Evolutionary conservation across 2,113 vertebrate genomes (phyloP).

Genomic region (Oxyura jamaicensis): DNA sequence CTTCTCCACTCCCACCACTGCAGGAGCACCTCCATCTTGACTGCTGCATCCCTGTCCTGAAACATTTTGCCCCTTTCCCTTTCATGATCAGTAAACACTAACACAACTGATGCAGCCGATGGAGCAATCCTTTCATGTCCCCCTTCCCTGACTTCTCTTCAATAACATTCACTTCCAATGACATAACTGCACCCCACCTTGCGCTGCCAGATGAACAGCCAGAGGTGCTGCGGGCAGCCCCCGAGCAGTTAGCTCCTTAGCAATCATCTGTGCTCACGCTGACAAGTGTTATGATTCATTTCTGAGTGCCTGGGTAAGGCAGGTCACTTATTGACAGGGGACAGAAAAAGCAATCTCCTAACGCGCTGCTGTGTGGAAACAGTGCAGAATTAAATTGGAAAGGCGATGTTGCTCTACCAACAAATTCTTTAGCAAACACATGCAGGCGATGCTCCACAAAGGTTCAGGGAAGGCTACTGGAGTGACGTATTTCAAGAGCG

Average conservation of each 20-base stretch:
- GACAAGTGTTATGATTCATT: constrained; percentile 32
- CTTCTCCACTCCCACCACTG: too few species aligned
- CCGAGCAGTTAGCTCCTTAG: background rate
- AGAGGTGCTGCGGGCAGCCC: background rate
- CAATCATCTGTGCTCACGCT: background rate
- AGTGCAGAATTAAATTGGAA: background rate
- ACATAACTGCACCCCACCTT: background rate
- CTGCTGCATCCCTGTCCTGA: background rate
- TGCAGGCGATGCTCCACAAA: background rate
- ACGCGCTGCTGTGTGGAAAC: background rate
- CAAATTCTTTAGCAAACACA: background rate
- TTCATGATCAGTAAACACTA: background rate
- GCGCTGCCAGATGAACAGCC: constrained; percentile 14
- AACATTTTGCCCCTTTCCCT: background rate
- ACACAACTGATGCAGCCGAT: background rate
- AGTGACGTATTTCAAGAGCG: background rate
- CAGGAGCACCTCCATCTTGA: background rate
- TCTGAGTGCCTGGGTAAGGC: constrained; percentile 31
- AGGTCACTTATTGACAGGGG: constrained; percentile 24
- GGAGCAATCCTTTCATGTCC: background rate
- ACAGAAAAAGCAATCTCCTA: constrained; percentile 39
- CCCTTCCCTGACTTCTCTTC: background rate
- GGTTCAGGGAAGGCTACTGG: background rate
- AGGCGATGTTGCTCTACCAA: background rate
- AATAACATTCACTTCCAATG: background rate